Evolutionary conservation across 2,888 invertebrate species (phyloP), one percentile per base, ranked within the genome.

Genomic region (Trissonchulus sp.): DNA sequence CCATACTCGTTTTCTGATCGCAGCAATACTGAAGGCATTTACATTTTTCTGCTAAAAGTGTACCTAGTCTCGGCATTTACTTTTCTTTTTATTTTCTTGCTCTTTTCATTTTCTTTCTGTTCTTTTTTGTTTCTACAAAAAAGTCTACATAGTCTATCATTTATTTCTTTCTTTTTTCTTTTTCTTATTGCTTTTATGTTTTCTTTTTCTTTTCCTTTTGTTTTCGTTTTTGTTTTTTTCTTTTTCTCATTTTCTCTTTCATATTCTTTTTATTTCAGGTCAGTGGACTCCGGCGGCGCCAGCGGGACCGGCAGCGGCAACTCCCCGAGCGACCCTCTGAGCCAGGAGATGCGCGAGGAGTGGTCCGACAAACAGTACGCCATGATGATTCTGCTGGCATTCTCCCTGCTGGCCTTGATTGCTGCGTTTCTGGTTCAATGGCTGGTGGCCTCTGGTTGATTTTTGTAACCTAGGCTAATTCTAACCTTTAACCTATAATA

Each of bases 391-490:
- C 87, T 90, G 75, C 85, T 86, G 76, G 88, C 86, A 72, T 90
- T 90, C 86, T 87, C 89, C 79, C 80, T 89, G 80, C 85, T 90
- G 82, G 90, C 90, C 76, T 86, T 90, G 81, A 82, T 89, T 78
- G 87, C 90, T 80, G 90, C 90, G 72, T 88, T 89, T 81, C 84
- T 89, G 80, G 87, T 89, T 81, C 89, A 90, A 85, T 87, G 79
- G 68, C 76, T 81, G 38, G 72, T 72, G 28, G 69, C 48, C 48
- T n/a, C n/a, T n/a, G n/a, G n/a, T n/a, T n/a, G n/a, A n/a, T n/a
- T n/a, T n/a, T n/a, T n/a, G n/a, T n/a, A n/a, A n/a, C n/a, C n/a
- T n/a, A n/a, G n/a, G n/a, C n/a, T n/a, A n/a, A n/a, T n/a, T n/a
- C n/a, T n/a, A n/a, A n/a, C n/a, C n/a, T n/a, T n/a, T n/a, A n/a